These are phyloP conservation scores for Semotilus atromaculatus DNA, from an alignment of 2,797 vertebrate genomes.

Conservation along the genomic window DNA sequence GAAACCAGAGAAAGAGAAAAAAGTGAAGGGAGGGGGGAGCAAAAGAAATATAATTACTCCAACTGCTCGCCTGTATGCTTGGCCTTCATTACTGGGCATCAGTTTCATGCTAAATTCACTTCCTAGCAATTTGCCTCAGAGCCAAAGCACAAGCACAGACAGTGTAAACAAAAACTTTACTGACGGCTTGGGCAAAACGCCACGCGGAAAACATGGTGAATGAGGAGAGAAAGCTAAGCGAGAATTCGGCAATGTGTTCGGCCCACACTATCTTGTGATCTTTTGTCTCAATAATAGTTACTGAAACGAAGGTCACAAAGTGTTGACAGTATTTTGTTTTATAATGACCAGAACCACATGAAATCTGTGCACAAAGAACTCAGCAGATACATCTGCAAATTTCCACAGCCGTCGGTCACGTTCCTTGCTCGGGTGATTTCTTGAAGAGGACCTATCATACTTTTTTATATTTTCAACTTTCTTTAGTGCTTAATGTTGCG, in stretches of 20 bases:
- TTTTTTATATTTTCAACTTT: neutral
- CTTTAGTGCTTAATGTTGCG: neutral
- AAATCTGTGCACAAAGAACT: neutral
- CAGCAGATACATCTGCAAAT: neutral
- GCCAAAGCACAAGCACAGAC: constrained; percentile 56
- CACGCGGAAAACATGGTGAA: constrained; percentile 44
- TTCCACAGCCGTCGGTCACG: neutral
- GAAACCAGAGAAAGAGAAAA: constrained; percentile 65
- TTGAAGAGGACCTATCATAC: neutral
- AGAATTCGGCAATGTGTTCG: neutral
- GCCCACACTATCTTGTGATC: constrained; percentile 18
- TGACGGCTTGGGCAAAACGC: constrained; percentile 46
- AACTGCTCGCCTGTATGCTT: constrained; percentile 63
- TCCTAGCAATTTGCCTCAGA: constrained; percentile 55
- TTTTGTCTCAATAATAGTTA: constrained; percentile 10
- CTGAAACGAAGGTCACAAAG: constrained; percentile 22
- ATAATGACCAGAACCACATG: constrained; percentile 6
- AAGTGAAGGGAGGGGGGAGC: constrained; percentile 56
- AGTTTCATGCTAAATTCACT: constrained; percentile 62
- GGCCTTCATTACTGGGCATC: constrained; percentile 64
- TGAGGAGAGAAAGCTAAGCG: constrained; percentile 13
- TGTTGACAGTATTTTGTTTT: neutral
- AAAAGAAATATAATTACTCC: constrained; percentile 72
- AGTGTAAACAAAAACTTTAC: constrained; percentile 55
- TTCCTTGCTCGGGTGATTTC: neutral